Evolutionary conservation across 2,797 vertebrate species (phyloP).

Genomic region (Masticophis lateralis): DNA sequence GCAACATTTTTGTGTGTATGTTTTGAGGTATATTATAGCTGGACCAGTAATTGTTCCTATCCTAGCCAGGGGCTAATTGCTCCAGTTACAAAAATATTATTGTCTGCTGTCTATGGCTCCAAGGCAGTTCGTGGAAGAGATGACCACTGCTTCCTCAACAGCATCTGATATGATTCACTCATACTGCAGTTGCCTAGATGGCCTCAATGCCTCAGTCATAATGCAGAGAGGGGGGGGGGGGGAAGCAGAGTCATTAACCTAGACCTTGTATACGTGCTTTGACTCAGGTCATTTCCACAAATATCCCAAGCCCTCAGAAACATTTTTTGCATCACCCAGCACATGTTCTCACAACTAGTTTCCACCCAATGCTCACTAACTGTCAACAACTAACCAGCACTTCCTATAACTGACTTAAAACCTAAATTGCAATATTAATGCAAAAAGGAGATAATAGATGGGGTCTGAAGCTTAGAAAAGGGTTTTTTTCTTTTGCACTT

Average conservation of each 20-base stretch:
- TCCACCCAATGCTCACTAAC: not conserved
- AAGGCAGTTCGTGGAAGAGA: slow-evolving; percentile 51
- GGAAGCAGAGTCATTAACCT: not conserved
- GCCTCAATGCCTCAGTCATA: slow-evolving; percentile 37
- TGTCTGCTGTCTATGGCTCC: slow-evolving; percentile 52
- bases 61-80: slow-evolving; percentile 51
- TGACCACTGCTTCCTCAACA: slow-evolving; percentile 34
- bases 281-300: not conserved
- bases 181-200: slow-evolving; percentile 37
- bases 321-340: not conserved
- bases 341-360: not conserved
- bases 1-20: slow-evolving; percentile 57
- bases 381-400: not conserved
- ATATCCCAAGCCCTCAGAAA: not conserved
- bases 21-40: slow-evolving; percentile 41
- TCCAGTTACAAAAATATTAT: slow-evolving; percentile 68
- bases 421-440: not conserved
- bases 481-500: not conserved
- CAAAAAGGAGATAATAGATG: not conserved
- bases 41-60: slow-evolving; percentile 41
- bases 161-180: slow-evolving; percentile 50
- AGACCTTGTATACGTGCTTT: not conserved
- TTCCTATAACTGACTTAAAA: not conserved
- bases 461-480: not conserved
- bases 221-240: not conserved